Evolutionary conservation across 2,797 vertebrate genomes (phyloP), one percentile per base, ranked within the genome.

Genomic region (Coendou prehensilis): DNA sequence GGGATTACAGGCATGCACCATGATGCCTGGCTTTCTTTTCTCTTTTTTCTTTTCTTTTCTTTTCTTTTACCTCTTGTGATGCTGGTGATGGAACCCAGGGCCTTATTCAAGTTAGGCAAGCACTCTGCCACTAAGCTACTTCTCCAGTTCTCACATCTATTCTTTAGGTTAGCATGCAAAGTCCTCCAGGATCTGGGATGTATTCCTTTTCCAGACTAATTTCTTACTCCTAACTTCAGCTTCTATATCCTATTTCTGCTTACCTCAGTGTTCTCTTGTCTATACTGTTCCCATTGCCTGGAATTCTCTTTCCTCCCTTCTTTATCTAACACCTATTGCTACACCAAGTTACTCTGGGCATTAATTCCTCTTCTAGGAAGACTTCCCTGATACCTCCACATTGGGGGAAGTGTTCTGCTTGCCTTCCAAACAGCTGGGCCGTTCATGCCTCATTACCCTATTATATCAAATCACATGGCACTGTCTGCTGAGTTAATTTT

Each of bases 211-310:
- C 64, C 7, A 79, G 41, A 67, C 41, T 85, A 30, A 61, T 81
- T 85, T 75, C 57, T 59, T 54, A 71, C 22, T 50, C 45, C 5
- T 73, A 63, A 80, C 59, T 37, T 90, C 82, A 78, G 22, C 79
- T 89, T 81, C 33, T 89, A 54, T 59, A 92, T 30, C 28, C 41
- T 57, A 89, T 57, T 76, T 92, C 64, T 85, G 47, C 37, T 81
- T 59, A 94, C 92, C 75, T 73, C 33, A 50, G 20, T 63, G n/a
- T 47, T 17, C n/a, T 87, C 89, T 90, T 37, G n/a, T 63, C 87
- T 9, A 28, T 11, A 26, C 30, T 76, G 33, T 81, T 90, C 15
- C 37, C 47, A 54, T 76, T 67, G 47, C 64, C 84, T 80, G 22
- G 41, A 89, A 73, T 59, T 94, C 33, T n/a, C 28, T 85, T 92